Evolutionary conservation across 2,888 invertebrate species (phyloP), one percentile per base, ranked within the genome.

Genomic region (Antheraea yamamai): DNA sequence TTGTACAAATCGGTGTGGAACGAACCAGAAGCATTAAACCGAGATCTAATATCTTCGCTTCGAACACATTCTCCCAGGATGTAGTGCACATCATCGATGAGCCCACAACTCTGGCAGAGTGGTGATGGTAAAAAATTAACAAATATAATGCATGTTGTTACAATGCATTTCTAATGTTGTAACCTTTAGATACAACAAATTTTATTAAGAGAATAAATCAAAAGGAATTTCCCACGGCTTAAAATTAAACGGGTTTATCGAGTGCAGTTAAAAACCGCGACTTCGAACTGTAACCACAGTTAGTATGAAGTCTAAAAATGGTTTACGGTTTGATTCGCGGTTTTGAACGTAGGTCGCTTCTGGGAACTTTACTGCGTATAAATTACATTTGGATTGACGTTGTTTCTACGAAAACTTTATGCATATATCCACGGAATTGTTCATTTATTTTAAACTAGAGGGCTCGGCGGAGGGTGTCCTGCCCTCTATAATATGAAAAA

Each of bases 301-400:
- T 20, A 39, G 70, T 35, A 20, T 70, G 20, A 70, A 39, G 70
- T 70, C 70, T 70, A 70, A 70, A 70, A 70, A 70, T 68, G 35
- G 68, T 70, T 70, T 70, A 70, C 39, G 18, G 70, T 70, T 70
- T 70, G 39, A 70, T 70, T 70, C 70, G 70, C n/a, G 70, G 70
- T 39, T 39, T 39, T 70, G 39, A 70, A 64, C 64, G 18, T 30
- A 12, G 12, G 18, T 30, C 64, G 64, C 14, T 66, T 66, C 64
- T 66, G 26, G 64, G 64, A 66, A 66, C 30, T 66, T 16, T 30
- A 66, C 14, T 26, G 26, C 26, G 64, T 26, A 64, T 26, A 8
- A 64, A 26, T 66, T 66, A 66, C 30, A 30, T 26, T 30, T 30
- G 30, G 26, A 66, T 66, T 66, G 16, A 66, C 4, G 14, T 66